Evolutionary conservation across 2,888 invertebrate genomes (phyloP).

Genomic region (Corythucha ciliata): DNA sequence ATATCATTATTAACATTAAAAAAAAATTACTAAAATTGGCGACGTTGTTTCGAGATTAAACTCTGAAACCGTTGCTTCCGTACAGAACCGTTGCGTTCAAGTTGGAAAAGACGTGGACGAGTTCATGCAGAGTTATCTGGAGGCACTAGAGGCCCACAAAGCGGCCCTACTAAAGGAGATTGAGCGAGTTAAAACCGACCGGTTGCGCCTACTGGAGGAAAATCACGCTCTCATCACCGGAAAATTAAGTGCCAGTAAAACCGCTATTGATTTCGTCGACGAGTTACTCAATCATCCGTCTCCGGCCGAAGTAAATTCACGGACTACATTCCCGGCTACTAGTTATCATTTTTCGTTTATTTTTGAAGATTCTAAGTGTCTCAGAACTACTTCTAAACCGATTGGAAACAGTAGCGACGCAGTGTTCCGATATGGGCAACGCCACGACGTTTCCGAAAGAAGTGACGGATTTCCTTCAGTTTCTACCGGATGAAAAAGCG

Average conservation of each 20-base stretch:
- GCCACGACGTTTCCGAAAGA: constrained; percentile 28
- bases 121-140: constrained; percentile 56
- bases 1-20: too few relatives aligned
- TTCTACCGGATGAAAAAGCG: constrained; percentile 48
- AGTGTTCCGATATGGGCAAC: constrained; percentile 36
- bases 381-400: constrained; percentile 55
- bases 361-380: constrained; percentile 47
- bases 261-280: constrained; percentile 55
- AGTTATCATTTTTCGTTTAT: neutral
- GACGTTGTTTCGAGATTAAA: too few relatives aligned
- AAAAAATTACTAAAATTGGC: too few relatives aligned
- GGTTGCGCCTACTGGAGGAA: constrained; percentile 42
- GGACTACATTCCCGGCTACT: neutral
- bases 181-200: constrained; percentile 30
- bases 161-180: constrained; percentile 46
- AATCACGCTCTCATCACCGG: constrained; percentile 46
- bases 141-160: constrained; percentile 54
- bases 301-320: constrained; percentile 60
- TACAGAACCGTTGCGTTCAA: constrained; percentile 41
- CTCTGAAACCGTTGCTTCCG: too few relatives aligned
- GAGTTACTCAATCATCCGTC: constrained; percentile 56
- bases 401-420: constrained; percentile 52
- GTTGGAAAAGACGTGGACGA: constrained; percentile 54
- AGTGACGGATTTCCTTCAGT: constrained; percentile 42
- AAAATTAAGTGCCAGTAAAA: constrained; percentile 48